phyloP scores from a whole-genome alignment of 2,888 invertebrate genomes.

The Bombyx huttoni region DNA sequence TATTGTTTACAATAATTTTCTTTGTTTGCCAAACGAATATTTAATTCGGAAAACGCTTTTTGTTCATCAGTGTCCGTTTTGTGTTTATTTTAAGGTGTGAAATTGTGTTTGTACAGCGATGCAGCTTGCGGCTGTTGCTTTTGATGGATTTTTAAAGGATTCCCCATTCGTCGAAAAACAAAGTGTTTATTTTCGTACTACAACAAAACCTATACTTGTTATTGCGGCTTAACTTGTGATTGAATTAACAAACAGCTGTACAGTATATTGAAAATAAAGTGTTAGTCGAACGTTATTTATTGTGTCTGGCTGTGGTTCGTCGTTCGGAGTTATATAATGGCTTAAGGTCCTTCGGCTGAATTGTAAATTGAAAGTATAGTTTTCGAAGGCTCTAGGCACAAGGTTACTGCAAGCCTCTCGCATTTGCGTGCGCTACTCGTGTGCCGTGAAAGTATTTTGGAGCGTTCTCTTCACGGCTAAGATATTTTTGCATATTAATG shows the following conservation, averaged over 20 bases:
- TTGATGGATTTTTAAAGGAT: slow-evolving; percentile 26
- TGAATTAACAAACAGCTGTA: neutral
- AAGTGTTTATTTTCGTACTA: slow-evolving; percentile 1
- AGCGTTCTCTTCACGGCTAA: slow-evolving; percentile 49
- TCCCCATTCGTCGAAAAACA: neutral
- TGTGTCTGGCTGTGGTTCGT: neutral
- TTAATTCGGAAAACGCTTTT: slow-evolving; percentile 3
- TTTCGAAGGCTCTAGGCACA: slow-evolving; percentile 36
- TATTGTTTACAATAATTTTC: slow-evolving; percentile 25
- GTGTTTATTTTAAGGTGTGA: slow-evolving; percentile 9
- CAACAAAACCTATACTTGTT: slow-evolving; percentile 11
- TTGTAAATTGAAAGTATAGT: slow-evolving; percentile 31
- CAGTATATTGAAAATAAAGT: too few species aligned
- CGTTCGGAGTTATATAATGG: neutral
- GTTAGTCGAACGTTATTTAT: too few species aligned
- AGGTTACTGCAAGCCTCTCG: slow-evolving; percentile 45
- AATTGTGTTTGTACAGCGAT: slow-evolving; percentile 1
- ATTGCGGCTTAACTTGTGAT: neutral
- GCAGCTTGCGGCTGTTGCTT: slow-evolving; percentile 8
- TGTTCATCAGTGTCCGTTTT: slow-evolving; percentile 7
- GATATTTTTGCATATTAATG: slow-evolving; percentile 66
- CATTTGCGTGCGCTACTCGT: slow-evolving; percentile 54
- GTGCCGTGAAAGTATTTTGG: slow-evolving; percentile 66
- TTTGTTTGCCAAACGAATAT: slow-evolving; percentile 3
- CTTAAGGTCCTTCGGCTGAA: slow-evolving; percentile 8